A percentile compares a stretch with the other conserved stretches of the same genome.
Conservation (phyloP, 1,140 invertebrate genomes). For the Hycleus phaleratus region DNA sequence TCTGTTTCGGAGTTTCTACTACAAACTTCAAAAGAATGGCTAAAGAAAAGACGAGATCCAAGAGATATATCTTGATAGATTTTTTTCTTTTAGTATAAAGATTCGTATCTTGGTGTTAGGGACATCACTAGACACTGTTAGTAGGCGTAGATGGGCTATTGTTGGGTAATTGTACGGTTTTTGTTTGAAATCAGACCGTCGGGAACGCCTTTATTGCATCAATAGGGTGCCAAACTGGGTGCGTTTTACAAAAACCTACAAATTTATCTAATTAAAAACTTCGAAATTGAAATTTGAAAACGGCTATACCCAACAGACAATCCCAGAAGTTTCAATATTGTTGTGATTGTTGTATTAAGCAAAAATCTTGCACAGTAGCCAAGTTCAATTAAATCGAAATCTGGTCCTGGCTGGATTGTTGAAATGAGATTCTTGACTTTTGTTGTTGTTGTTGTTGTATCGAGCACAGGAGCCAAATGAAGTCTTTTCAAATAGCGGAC, state of each 20-base stretch:
- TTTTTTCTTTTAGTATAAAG: constrained; percentile 16
- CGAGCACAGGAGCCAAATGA: constrained; percentile 31
- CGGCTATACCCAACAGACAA: too few species aligned
- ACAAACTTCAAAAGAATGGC: too few species aligned
- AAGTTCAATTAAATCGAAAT: constrained; percentile 31
- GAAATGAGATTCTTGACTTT: constrained; percentile 33
- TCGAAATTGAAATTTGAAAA: too few species aligned
- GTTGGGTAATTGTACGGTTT: constrained; percentile 41
- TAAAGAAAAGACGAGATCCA: constrained; percentile 28
- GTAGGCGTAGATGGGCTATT: constrained; percentile 41
- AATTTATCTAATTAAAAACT: too few species aligned
- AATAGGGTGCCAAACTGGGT: too few species aligned
- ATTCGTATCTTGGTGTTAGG: constrained; percentile 38
- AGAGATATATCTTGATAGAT: constrained; percentile 10
- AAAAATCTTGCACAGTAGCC: constrained; percentile 29
- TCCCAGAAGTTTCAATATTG: too few species aligned
- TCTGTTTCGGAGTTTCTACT: too few species aligned
- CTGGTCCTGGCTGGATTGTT: constrained; percentile 8
- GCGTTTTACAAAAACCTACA: too few species aligned
- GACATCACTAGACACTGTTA: constrained; percentile 39
- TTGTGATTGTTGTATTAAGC: not conserved
- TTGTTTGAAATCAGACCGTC: constrained; percentile 38
- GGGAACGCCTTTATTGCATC: constrained; percentile 38
- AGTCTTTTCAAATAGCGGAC: constrained; percentile 30
- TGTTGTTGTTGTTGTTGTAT: constrained; percentile 8